Evolutionary conservation across 1,140 invertebrate species (phyloP).

Genomic region (Globodera ellingtonae): DNA sequence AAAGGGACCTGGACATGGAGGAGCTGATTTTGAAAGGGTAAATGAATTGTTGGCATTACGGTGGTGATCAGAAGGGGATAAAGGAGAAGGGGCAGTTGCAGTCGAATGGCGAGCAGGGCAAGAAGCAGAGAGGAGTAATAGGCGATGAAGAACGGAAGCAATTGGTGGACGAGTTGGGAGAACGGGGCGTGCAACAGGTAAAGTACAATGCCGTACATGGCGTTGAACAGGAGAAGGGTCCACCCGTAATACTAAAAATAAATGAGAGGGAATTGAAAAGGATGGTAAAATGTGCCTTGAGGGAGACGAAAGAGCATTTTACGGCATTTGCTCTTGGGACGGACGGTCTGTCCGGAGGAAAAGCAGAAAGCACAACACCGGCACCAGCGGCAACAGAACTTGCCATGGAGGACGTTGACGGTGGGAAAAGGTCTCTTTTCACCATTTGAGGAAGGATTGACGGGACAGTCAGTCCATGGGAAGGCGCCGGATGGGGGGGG

Average conservation of each 20-base stretch:
- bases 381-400: not conserved
- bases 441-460: not conserved
- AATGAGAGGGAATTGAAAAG: not conserved
- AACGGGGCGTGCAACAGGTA: not conserved
- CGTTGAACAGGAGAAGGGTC: slow-evolving; percentile 12
- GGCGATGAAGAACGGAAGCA: slow-evolving; percentile 5
- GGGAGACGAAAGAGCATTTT: too few relatives aligned
- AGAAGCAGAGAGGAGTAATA: not conserved
- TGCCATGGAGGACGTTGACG: not conserved
- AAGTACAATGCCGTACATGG: slow-evolving; percentile 17
- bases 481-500: not conserved
- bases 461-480: not conserved
- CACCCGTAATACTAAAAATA: slow-evolving; percentile 13
- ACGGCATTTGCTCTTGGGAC: too few relatives aligned
- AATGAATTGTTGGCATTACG: not conserved
- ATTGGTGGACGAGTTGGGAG: slow-evolving; percentile 7
- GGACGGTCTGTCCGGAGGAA: too few relatives aligned
- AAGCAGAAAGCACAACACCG: not conserved
- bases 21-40: not conserved
- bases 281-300: not conserved
- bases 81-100: not conserved
- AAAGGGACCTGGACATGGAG: slow-evolving; percentile 1
- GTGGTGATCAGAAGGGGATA: slow-evolving; percentile 4
- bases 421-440: not conserved
- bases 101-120: slow-evolving; percentile 1